Conservation (phyloP, 2,888 invertebrate species). For the Chrysotoxum bicinctum region DNA sequence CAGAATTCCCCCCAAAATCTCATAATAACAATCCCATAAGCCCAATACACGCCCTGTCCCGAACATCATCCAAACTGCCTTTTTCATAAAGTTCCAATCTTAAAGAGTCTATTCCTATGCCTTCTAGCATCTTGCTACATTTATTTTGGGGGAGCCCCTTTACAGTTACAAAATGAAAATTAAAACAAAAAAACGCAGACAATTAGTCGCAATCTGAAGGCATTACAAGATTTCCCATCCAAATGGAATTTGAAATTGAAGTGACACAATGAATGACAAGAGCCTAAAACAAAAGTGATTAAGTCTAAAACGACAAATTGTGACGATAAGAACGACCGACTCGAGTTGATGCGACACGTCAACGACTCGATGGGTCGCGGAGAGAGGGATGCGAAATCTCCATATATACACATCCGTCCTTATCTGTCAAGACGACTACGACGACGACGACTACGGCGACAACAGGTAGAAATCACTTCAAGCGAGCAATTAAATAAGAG, state of each 20-base stretch:
- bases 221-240: conserved; percentile 66
- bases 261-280: conserved; percentile 69
- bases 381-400: neutral
- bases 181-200: conserved; percentile 48
- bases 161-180: conserved; percentile 2
- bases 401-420: conserved; percentile 29
- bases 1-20: neutral
- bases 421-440: conserved; percentile 57
- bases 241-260: conserved; percentile 67
- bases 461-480: conserved; percentile 36
- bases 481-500: conserved; percentile 32
- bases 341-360: neutral
- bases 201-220: conserved; percentile 66
- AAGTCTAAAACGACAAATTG: conserved; percentile 57
- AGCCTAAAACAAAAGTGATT: conserved; percentile 67
- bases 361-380: neutral
- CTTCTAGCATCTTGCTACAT: neutral
- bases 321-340: conserved; percentile 8
- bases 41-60: neutral
- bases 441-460: conserved; percentile 4
- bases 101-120: conserved; percentile 6
- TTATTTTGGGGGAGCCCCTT: neutral
- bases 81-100: conserved; percentile 22
- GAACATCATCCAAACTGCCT: neutral
- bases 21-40: conserved; percentile 11